Base-by-base conservation (phyloP, 37 sponge, comb jelly and placozoan species). In the Geodia barretti region DNA sequence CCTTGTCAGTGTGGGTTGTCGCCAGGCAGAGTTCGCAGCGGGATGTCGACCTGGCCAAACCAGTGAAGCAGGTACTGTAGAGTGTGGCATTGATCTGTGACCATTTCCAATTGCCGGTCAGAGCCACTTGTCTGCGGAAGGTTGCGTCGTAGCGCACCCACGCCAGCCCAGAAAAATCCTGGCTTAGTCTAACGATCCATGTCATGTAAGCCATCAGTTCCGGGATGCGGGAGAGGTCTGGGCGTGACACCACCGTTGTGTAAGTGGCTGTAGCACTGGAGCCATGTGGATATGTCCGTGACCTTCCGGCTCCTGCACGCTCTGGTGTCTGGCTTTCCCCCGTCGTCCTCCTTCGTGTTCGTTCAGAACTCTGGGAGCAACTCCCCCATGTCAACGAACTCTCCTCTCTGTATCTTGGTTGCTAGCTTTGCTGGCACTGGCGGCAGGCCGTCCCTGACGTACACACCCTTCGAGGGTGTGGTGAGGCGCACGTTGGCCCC, bases 91-190 rank as follows among this genome's bases (percentile, higher is more conserved):
- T 69, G 29, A 84, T 58, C 31, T 25, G 39, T 41, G 72, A 84
- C 85, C 85, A 76, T 61, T 47, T 36, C 41, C 66, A 19, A n/a
- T 78, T 78, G 66, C 78, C 78, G 4, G 68, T 42, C 1, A 34
- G 24, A 29, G 78, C 85, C 7, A 63, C 85, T 25, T 84, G 85
- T 19, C 62, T 33, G 31, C 85, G 62, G 62, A 76, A 76, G 40
- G 85, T 60, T 23, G 72, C 25, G 62, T 84, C 85, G 29, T 84
- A 84, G 26, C 71, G 36, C 28, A 76, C 85, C 85, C 77, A 84
- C 1, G 85, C 77, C 14, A 60, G 62, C 3, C 85, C 85, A 5
- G 39, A 1, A 61, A 61, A 84, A 19, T 84, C 77, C 78, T 76
- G 85, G 62, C 83, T 83, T 8, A 31, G 66, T 17, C 59, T 21